Percentiles rank a stretch among this genome's conserved stretches.
Conservation (phyloP, 2,113 vertebrate genomes). For the Lepus timidus region DNA sequence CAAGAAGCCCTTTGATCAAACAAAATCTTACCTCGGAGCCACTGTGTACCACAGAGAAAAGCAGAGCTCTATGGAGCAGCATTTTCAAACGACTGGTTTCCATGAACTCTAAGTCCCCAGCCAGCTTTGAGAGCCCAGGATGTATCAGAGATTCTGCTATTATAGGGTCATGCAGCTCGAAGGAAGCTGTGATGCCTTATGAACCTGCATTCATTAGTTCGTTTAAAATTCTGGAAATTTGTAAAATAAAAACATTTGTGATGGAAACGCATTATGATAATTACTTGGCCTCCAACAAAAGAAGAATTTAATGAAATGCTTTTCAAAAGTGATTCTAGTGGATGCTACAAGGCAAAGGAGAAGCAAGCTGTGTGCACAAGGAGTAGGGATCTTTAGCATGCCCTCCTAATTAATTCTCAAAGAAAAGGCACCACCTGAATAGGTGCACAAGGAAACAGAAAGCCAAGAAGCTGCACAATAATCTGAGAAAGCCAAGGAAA, state of each 20-base stretch:
- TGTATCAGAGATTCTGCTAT: neutral
- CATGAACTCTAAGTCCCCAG: neutral
- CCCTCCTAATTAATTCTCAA: neutral
- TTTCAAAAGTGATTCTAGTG: conserved; percentile 81
- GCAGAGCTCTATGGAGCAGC: neutral
- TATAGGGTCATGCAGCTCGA: conserved; percentile 35
- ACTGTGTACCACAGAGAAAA: conserved; percentile 53
- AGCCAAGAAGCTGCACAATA: conserved; percentile 28
- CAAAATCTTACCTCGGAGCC: conserved; percentile 64
- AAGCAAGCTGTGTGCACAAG: neutral
- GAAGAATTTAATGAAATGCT: conserved; percentile 84
- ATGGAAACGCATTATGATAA: conserved; percentile 12
- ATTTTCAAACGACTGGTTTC: conserved; percentile 42
- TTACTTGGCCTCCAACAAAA: conserved; percentile 78
- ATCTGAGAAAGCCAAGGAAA: conserved; percentile 14
- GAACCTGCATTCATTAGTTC: conserved; percentile 78
- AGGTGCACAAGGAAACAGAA: conserved; percentile 59
- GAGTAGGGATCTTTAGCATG: neutral
- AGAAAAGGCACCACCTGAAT: conserved; percentile 50
- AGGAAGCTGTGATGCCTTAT: conserved; percentile 63
- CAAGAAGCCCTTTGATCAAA: conserved; percentile 69
- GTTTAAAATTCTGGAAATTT: conserved; percentile 75
- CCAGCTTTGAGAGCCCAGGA: neutral
- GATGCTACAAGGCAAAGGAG: conserved; percentile 76
- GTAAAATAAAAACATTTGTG: conserved; percentile 71